These are phyloP conservation scores for western clawed frog (Xenopus tropicalis) DNA, from an alignment of 2,113 vertebrate species.

Conservation along the genomic window UCB_Xtro_10.0 CM004444.2:59724001-59724500, in stretches of 20 bases:
- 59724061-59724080: slow-evolving; percentile 21
- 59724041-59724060: slow-evolving; percentile 28
- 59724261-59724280: slow-evolving; percentile 20
- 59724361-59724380: too few species aligned
- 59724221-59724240: slow-evolving; percentile 23
- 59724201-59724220: slow-evolving; percentile 31
- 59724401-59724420: too few species aligned
- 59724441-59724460: too few species aligned
- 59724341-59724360: too few species aligned
- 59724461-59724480: too few species aligned
- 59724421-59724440: too few species aligned
- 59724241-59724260: slow-evolving; percentile 26
- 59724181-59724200: slow-evolving; percentile 33
- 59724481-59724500: too few species aligned
- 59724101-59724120: slow-evolving; percentile 23
- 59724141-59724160: slow-evolving; percentile 4
- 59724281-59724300: slow-evolving; percentile 11
- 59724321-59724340: too few species aligned
- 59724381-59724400: too few species aligned
- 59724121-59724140: slow-evolving; percentile 35
- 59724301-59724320: slow-evolving; percentile 6
- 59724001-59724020: slow-evolving; percentile 32
- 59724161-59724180: slow-evolving; percentile 36
- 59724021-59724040: slow-evolving; percentile 9
- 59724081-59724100: slow-evolving; percentile 6